Conservation (phyloP, 2,113 vertebrate species). For the Gnathonemus longibarbis region DNA sequence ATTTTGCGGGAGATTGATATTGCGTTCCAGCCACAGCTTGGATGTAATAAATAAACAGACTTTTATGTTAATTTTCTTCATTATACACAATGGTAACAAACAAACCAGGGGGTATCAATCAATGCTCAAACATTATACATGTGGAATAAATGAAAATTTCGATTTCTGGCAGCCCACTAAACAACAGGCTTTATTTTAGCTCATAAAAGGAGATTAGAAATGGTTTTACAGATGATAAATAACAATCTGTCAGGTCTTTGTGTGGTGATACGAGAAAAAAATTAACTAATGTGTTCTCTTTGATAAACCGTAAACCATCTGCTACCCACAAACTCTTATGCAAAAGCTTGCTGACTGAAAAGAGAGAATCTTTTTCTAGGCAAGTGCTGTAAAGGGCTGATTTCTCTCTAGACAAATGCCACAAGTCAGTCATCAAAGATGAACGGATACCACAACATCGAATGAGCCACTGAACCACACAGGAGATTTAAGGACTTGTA, state of each 20-base stretch:
- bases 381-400: neutral
- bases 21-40: constrained; percentile 36
- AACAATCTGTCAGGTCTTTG: constrained; percentile 41
- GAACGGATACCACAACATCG: neutral
- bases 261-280: constrained; percentile 15
- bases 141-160: constrained; percentile 32
- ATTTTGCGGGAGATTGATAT: constrained; percentile 45
- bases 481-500: neutral
- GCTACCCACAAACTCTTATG: neutral
- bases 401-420: constrained; percentile 1
- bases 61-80: constrained; percentile 56
- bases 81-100: constrained; percentile 49
- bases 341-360: neutral
- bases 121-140: constrained; percentile 42
- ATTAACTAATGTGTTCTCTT: constrained; percentile 4
- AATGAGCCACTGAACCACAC: neutral
- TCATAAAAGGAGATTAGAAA: constrained; percentile 35
- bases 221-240: constrained; percentile 36
- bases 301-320: constrained; percentile 25
- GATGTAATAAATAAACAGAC: constrained; percentile 53
- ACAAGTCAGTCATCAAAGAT: neutral
- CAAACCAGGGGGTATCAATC: constrained; percentile 53
- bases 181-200: constrained; percentile 25
- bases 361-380: neutral
- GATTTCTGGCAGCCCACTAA: constrained; percentile 28